phyloP scores from a whole-genome alignment of 2,888 invertebrate genomes.

The Metacarcinus magister region DNA sequence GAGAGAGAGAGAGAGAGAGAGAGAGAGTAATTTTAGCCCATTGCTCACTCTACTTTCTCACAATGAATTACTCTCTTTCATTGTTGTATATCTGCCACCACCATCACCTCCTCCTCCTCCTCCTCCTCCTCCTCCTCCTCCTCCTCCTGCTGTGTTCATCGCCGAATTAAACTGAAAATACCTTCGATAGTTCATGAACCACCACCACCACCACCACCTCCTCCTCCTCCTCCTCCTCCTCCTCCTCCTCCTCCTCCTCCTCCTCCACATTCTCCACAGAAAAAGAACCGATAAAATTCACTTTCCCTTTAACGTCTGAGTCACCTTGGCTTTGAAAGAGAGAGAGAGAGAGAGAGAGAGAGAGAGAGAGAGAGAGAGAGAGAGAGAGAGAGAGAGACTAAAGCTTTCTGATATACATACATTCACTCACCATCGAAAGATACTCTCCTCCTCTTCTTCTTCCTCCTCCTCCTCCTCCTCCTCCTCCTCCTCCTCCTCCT shows the following conservation, averaged over 20 bases:
- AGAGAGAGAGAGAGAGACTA: constrained; percentile 22
- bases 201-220: background rate
- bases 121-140: constrained; percentile 9
- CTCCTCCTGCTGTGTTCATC: background rate
- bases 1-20: constrained; percentile 48
- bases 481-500: constrained; percentile 30
- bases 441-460: background rate
- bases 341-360: constrained; percentile 43
- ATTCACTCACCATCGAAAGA: constrained; percentile 3
- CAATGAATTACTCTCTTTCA: constrained; percentile 8
- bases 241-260: background rate
- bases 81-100: background rate
- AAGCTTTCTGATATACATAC: background rate
- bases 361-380: constrained; percentile 27
- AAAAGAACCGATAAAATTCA: background rate
- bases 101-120: background rate
- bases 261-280: background rate
- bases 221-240: background rate
- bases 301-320: constrained; percentile 1
- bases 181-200: background rate
- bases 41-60: constrained; percentile 46
- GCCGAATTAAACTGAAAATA: background rate
- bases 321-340: background rate
- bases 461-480: background rate
- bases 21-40: background rate